Conservation (phyloP, 2,113 vertebrate genomes). For the Malurus alboscapulatus region DNA sequence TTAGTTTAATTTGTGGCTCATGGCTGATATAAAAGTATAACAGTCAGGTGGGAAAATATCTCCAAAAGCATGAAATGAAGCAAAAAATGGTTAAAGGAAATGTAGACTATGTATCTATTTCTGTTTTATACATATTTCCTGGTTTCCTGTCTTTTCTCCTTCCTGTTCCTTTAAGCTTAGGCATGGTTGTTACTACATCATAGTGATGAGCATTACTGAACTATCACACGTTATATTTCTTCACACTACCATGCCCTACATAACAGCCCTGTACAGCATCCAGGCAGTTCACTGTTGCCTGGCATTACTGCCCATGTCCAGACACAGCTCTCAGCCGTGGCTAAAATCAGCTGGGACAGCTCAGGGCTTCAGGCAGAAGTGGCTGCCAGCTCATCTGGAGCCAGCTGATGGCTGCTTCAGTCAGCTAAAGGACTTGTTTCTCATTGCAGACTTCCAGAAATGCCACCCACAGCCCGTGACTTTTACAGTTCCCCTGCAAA, state of each 20-base stretch:
- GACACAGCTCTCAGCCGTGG: not conserved
- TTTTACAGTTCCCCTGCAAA: not conserved
- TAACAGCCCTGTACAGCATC: not conserved
- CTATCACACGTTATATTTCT: not conserved
- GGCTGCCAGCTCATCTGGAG: not conserved
- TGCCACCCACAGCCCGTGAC: not conserved
- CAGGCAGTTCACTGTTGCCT: not conserved
- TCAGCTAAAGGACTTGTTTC: not conserved
- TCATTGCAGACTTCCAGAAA: not conserved
- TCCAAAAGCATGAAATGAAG: not conserved
- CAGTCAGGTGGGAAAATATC: not conserved
- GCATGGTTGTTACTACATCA: not conserved
- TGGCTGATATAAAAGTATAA: accelerated
- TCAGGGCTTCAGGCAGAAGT: not conserved
- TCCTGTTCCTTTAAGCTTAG: not conserved
- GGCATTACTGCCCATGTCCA: not conserved
- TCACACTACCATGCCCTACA: not conserved
- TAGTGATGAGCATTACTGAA: not conserved
- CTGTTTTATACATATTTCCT: not conserved
- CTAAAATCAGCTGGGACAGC: not conserved
- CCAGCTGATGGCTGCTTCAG: not conserved
- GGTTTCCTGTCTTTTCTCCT: not conserved
- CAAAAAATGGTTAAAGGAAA: not conserved
- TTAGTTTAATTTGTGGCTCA: not conserved
- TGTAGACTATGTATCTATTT: not conserved